Evolutionary conservation across 2,797 vertebrate genomes (phyloP).

Genomic region (Simalia tracyae): DNA sequence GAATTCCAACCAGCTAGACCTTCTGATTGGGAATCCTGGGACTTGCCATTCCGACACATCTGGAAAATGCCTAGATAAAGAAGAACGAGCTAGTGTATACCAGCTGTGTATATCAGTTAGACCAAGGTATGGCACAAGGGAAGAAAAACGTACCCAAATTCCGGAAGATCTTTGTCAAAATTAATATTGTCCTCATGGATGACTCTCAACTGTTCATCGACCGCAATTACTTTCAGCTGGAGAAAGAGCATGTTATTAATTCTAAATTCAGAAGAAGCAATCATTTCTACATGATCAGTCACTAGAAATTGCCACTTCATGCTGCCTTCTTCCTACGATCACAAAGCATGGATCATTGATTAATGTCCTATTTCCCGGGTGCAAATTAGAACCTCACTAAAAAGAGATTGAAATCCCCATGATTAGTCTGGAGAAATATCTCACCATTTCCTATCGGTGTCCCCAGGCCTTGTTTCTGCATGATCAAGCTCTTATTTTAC

Average conservation of each 20-base stretch:
- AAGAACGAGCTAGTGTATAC: fast-evolving
- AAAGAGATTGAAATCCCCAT: background rate
- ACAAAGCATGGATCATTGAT: background rate
- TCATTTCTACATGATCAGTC: background rate
- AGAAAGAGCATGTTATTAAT: constrained; percentile 53
- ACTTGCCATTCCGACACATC: background rate
- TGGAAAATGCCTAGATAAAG: background rate
- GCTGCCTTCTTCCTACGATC: background rate
- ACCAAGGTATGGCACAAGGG: background rate
- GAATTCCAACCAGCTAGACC: background rate
- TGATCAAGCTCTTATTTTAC: background rate
- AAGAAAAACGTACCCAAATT: constrained; percentile 83
- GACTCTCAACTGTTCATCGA: constrained; percentile 79
- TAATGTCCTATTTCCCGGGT: background rate
- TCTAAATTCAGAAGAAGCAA: background rate
- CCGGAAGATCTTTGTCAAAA: constrained; percentile 88
- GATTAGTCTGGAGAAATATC: background rate
- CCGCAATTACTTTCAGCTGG: constrained; percentile 87
- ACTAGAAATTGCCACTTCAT: background rate
- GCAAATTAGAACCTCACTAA: background rate
- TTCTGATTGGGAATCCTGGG: background rate
- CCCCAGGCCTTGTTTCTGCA: background rate
- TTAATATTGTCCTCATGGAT: constrained; percentile 84
- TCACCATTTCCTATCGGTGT: background rate
- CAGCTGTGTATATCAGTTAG: background rate